Percentiles rank a stretch among this genome's conserved stretches.
These are phyloP conservation scores for Diadema setosum DNA, from an alignment of 35 echinoderm and acorn worm species.

Conservation along the genomic window DNA sequence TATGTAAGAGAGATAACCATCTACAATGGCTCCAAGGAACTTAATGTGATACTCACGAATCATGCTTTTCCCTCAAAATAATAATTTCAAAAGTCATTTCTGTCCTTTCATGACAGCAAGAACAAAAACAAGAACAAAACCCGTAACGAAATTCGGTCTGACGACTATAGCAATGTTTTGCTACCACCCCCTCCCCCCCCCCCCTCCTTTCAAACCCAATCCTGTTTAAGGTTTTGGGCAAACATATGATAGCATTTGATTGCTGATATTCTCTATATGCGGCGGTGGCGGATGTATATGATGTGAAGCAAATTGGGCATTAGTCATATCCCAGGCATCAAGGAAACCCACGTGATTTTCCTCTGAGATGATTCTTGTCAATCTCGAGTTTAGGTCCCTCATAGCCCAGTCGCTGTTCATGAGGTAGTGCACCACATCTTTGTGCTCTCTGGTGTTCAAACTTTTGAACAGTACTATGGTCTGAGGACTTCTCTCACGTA, in stretches of 20 bases:
- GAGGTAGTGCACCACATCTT: neutral
- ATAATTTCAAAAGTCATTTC: too few species aligned
- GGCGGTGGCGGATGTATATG: neutral
- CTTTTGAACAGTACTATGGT: conserved; percentile 18
- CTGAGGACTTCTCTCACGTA: neutral
- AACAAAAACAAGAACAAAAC: too few species aligned
- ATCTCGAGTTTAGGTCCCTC: neutral
- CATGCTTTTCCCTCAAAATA: too few species aligned
- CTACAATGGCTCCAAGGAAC: too few species aligned
- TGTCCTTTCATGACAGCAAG: too few species aligned
- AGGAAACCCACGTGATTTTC: neutral
- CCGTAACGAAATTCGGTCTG: too few species aligned
- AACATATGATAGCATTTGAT: neutral
- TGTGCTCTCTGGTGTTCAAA: conserved; percentile 13
- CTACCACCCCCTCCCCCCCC: too few species aligned
- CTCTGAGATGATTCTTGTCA: neutral
- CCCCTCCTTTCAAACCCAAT: too few species aligned
- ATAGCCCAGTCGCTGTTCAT: neutral
- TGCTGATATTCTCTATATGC: neutral
- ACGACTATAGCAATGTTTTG: too few species aligned
- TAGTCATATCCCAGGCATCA: conserved; percentile 13
- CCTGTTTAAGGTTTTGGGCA: too few species aligned
- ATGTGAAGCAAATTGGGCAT: neutral
- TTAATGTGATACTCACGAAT: too few species aligned
- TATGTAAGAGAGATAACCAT: too few species aligned